A percentile compares a stretch with the other conserved stretches of the same genome.
Evolutionary conservation across 2,888 invertebrate genomes (phyloP).

Genomic region (Meteorus colon): DNA sequence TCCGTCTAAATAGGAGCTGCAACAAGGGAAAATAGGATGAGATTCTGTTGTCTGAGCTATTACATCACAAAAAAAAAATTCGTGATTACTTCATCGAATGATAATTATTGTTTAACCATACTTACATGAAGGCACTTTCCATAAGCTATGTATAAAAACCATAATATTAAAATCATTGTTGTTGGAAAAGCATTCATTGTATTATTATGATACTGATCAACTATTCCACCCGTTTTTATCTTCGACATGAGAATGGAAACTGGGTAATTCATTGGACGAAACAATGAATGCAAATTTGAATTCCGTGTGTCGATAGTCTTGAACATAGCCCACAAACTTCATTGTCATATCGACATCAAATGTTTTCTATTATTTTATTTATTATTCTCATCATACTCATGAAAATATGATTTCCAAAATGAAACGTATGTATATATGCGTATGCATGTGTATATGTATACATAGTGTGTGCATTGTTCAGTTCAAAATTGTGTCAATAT

Average conservation of each 20-base stretch:
- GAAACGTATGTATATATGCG: background rate
- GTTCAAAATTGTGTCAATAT: no score
- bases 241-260: background rate
- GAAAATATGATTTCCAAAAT: background rate
- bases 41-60: background rate
- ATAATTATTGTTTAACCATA: background rate
- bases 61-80: background rate
- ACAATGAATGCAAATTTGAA: background rate
- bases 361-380: background rate
- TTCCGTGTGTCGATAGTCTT: background rate
- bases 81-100: background rate
- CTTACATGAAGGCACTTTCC: conserved; percentile 51
- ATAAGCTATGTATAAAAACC: conserved; percentile 38
- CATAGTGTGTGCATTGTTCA: no score
- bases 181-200: background rate
- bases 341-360: background rate
- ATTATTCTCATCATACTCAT: background rate
- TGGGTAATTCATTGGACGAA: background rate
- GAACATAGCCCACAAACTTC: background rate
- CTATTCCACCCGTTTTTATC: conserved; percentile 6
- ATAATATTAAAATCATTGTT: background rate
- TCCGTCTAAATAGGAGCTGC: conserved; percentile 59
- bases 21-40: conserved; percentile 11
- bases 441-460: background rate
- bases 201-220: background rate